Conservation (phyloP, 2,888 invertebrate species). For the Pyrocoelia pectoralis region DNA sequence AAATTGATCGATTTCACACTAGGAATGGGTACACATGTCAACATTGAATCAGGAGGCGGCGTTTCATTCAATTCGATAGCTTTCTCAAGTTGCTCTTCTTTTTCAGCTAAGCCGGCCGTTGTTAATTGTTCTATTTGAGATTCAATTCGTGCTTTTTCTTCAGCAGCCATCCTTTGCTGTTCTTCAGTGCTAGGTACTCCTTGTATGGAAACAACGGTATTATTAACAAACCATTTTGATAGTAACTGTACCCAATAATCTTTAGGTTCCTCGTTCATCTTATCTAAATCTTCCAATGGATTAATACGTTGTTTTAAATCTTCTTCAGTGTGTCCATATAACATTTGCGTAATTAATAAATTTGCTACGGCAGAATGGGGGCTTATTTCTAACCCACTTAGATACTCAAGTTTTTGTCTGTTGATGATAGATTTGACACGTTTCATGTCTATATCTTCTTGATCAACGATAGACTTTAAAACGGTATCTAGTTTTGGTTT, state of each 20-base stretch:
- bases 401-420: conserved; percentile 72
- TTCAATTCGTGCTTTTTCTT: conserved; percentile 76
- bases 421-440: conserved; percentile 77
- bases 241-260: conserved; percentile 78
- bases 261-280: conserved; percentile 68
- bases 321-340: conserved; percentile 78
- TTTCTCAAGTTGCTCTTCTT: conserved; percentile 67
- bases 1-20: conserved; percentile 76
- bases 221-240: conserved; percentile 71
- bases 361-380: conserved; percentile 82
- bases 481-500: conserved; percentile 65
- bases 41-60: conserved; percentile 73
- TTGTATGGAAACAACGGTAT: conserved; percentile 69
- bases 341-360: conserved; percentile 81
- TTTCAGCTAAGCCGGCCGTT: conserved; percentile 71
- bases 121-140: conserved; percentile 72
- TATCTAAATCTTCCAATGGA: conserved; percentile 68
- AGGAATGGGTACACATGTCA: conserved; percentile 80
- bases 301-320: conserved; percentile 77
- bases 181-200: conserved; percentile 71
- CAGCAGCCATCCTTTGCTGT: conserved; percentile 71
- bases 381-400: conserved; percentile 76
- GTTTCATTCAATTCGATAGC: conserved; percentile 82
- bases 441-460: conserved; percentile 74
- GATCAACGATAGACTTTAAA: conserved; percentile 60